Evolutionary conservation across 2,888 invertebrate genomes (phyloP).

Genomic region (Lampropteryx suffumata): DNA sequence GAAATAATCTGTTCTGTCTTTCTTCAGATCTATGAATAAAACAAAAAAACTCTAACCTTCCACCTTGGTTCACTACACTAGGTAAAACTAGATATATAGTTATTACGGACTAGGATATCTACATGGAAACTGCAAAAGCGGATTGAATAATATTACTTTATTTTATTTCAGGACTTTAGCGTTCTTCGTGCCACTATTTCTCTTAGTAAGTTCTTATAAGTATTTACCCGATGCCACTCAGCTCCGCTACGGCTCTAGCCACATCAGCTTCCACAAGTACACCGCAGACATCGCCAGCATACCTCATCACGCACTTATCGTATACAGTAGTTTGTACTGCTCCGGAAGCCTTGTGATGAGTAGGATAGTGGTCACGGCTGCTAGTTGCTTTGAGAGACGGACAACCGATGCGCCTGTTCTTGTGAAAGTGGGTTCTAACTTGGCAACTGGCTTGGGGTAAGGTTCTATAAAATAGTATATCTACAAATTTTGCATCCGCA

Average conservation of each 20-base stretch:
- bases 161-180: constrained; percentile 12
- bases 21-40: no score
- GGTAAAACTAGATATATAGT: no score
- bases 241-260: not conserved
- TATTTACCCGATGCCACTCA: constrained; percentile 6
- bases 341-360: constrained; percentile 63
- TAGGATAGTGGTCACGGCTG: constrained; percentile 56
- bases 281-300: constrained; percentile 33
- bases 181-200: not conserved
- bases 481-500: no score
- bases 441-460: constrained; percentile 51
- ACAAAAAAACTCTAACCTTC: no score
- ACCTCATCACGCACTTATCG: constrained; percentile 61
- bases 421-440: constrained; percentile 58
- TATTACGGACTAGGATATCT: no score
- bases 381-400: constrained; percentile 54
- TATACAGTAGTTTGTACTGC: constrained; percentile 56
- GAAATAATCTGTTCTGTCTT: no score
- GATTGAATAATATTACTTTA: no score
- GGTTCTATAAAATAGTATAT: not conserved
- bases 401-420: constrained; percentile 31
- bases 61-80: no score
- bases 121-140: no score
- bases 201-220: constrained; percentile 9
- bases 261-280: constrained; percentile 26